These are phyloP conservation scores for Enteromius viviparus DNA, from an alignment of 2,797 vertebrate genomes.

Conservation along the genomic window DNA sequence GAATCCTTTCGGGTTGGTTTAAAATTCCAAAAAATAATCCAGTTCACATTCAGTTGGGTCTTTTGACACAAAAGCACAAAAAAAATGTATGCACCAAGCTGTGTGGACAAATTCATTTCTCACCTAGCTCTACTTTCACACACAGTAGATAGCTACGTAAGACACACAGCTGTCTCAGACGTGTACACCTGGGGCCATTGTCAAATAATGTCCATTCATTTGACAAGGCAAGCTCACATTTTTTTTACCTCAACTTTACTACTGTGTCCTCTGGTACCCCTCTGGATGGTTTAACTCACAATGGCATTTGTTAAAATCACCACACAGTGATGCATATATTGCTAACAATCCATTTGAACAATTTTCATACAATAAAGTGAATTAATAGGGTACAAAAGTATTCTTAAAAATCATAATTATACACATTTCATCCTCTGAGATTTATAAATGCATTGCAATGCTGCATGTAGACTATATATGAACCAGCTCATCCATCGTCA, in stretches of 20 bases:
- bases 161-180: constrained; percentile 10
- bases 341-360: neutral
- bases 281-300: neutral
- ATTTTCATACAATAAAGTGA: neutral
- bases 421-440: neutral
- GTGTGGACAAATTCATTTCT: neutral
- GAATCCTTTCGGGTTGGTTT: neutral
- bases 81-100: neutral
- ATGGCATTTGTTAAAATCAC: neutral
- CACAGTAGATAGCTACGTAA: neutral
- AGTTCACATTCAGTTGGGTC: neutral
- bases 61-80: neutral
- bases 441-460: constrained; percentile 4
- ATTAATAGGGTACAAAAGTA: neutral
- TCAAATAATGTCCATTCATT: neutral
- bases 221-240: neutral
- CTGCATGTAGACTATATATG: constrained; percentile 14
- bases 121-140: neutral
- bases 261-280: neutral
- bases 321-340: neutral
- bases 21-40: neutral
- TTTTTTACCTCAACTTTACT: constrained; percentile 6
- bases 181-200: constrained; percentile 20
- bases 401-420: neutral
- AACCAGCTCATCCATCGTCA: neutral